Evolutionary conservation across 2,888 invertebrate genomes (phyloP), one percentile per base, ranked within the genome.

Genomic region (Perithous albicinctus): DNA sequence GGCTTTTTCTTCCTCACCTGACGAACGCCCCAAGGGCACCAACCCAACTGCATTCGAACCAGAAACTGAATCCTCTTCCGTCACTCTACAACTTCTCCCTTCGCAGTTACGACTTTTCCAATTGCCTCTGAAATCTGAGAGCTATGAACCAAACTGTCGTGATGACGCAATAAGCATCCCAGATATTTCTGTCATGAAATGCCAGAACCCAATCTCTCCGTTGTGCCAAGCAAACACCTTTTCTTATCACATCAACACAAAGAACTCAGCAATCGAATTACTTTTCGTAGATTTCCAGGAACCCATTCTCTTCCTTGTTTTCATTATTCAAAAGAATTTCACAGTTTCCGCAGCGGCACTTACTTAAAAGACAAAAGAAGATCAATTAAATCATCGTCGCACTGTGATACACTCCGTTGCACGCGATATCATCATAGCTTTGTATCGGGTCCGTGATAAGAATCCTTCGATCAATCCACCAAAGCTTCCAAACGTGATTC

Each of bases 11-110:
- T 77, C 87, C 87, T 77, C 87, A 87, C 76, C 84, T 83, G 29
- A 87, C 87, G 83, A 90, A 87, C 76, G 87, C 87, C 70, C 86
- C 87, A 84, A 86, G 87, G 82, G 85, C 83, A 86, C 85, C 64
- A 43, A 70, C 23, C 66, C 46, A 67, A 79, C 48, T 43, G 51
- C 78, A 78, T 70, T 78, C 78, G 74, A n/a, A 66, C 59, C 75
- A 43, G 61, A 18, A 12, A 18, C n/a, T 51, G 8, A 32, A 59
- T n/a, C 20, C 29, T 18, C 8, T n/a, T 59, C 48, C 54, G 12
- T 46, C 23, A 29, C 69, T 18, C 73, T 29, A n/a, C 73, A 1
- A 32, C 59, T 15, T 32, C 18, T 59, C 20, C 35, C 29, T 1
- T 20, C 26, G 7, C 8, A 3, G 6, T 38, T 29, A 1, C 15